Base-by-base conservation (phyloP, 2,888 invertebrate species). In the Hydraecia micacea region DNA sequence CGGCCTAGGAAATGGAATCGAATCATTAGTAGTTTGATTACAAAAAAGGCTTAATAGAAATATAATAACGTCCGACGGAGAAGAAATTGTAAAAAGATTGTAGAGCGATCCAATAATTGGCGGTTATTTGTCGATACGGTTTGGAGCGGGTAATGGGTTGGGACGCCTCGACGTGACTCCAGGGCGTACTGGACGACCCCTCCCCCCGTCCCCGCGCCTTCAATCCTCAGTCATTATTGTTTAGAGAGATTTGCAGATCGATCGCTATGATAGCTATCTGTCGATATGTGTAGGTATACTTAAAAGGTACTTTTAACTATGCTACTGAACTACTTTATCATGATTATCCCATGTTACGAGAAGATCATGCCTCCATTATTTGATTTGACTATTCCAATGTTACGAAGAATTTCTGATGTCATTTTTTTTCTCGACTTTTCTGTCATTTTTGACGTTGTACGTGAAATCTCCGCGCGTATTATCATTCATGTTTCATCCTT, bases 21-120 rank as follows among this genome's bases (percentile, higher is more conserved):
- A 97, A 97, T 97, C 97, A 96, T 97, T 96, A 97, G 96, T 95
- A 95, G 96, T 96, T 96, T 96, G 97, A 96, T 97, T 96, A 96
- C 96, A 96, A 97, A 97, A 97, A 97, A 96, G 96, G 96, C 96
- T 96, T 97, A 97, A 97, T 96, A 97, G 96, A 97, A 96, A 97
- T 96, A 97, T 97, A 97, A 97, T 97, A 97, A 97, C 96, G 95
- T 92, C 92, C 91, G 95, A 91, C 93, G 93, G 95, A 95, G 96
- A 96, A 96, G 96, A 96, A 96, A 96, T 97, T 96, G 97, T 97
- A 96, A 96, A 97, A 97, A 97, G 97, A 97, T 97, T 97, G 97
- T 96, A 93, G 96, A 96, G 96, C 96, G 94, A 95, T 95, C 95
- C 95, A 96, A 96, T 97, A 97, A 97, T 97, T 97, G 97, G 96